Percentiles rank a stretch among this genome's conserved stretches.
These are phyloP conservation scores for Xiphorhynchus erythropygius DNA, from an alignment of 2,797 vertebrate genomes.

Conservation along the genomic window DNA sequence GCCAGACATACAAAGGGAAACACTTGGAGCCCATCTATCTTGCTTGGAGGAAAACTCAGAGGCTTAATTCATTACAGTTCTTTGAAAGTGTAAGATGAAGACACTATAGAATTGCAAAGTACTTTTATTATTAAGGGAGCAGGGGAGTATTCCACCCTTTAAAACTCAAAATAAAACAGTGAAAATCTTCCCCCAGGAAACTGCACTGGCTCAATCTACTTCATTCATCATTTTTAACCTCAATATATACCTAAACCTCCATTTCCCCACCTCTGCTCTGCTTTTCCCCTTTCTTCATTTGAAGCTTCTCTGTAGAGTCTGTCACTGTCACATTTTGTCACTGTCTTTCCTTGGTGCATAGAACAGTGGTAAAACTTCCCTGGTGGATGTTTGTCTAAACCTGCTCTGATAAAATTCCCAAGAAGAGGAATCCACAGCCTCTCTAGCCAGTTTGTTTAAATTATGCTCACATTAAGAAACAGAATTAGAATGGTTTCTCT, in stretches of 20 bases:
- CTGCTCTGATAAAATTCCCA: not conserved
- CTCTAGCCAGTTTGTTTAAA: not conserved
- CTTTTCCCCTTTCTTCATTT: not conserved
- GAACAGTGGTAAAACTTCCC: not conserved
- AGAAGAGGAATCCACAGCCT: not conserved
- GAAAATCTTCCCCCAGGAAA: not conserved
- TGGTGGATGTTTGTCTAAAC: not conserved
- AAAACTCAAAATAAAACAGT: not conserved
- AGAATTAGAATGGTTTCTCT: not conserved
- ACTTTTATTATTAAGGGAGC: not conserved
- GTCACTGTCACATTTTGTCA: not conserved
- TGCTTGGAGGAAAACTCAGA: constrained; percentile 28
- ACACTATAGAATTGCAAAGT: not conserved
- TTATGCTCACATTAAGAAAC: not conserved
- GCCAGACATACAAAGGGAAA: constrained; percentile 19
- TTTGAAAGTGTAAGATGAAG: constrained; percentile 32
- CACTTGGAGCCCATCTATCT: not conserved
- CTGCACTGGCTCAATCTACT: not conserved
- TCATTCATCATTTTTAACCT: not conserved
- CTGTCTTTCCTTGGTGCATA: not conserved
- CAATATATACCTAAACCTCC: not conserved
- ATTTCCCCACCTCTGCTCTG: not conserved
- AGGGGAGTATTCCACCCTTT: not conserved
- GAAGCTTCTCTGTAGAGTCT: not conserved
- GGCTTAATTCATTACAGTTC: not conserved